These are phyloP conservation scores for Zaprionus inermis DNA, from an alignment of 1,140 invertebrate genomes.

Conservation along the genomic window DNA sequence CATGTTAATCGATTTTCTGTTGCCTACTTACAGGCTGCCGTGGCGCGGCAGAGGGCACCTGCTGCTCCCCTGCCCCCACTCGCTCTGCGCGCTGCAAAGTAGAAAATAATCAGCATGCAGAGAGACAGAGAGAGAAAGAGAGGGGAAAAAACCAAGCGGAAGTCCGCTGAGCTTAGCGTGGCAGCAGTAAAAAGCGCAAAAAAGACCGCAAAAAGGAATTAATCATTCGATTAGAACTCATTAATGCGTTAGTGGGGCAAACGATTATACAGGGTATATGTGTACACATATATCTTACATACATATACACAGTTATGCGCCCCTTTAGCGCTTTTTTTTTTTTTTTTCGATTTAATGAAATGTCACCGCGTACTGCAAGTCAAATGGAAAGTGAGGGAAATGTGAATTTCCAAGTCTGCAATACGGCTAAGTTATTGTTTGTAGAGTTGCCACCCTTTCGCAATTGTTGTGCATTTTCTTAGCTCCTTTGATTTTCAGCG, in stretches of 20 bases:
- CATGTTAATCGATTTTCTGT: slow-evolving; percentile 78
- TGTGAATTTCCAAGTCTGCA: too few relatives aligned
- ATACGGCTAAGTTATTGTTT: too few relatives aligned
- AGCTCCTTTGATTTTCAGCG: too few relatives aligned
- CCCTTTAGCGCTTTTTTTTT: too few relatives aligned
- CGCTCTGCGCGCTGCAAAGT: slow-evolving; percentile 34
- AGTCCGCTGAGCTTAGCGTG: too few relatives aligned
- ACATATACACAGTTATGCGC: not conserved
- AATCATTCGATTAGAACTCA: slow-evolving; percentile 40
- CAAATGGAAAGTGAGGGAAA: too few relatives aligned
- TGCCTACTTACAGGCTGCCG: slow-evolving; percentile 32
- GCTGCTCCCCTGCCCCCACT: not conserved
- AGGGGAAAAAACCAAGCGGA: not conserved
- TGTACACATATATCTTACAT: not conserved
- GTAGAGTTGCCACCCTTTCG: too few relatives aligned
- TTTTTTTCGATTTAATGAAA: too few relatives aligned
- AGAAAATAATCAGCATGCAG: slow-evolving; percentile 60
- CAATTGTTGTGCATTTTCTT: too few relatives aligned
- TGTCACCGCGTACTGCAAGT: too few relatives aligned
- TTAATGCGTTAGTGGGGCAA: slow-evolving; percentile 31
- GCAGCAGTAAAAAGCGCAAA: slow-evolving; percentile 9
- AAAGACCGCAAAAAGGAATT: slow-evolving; percentile 17
- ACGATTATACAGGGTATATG: not conserved
- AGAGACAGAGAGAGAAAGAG: not conserved
- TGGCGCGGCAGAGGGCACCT: slow-evolving; percentile 24